phyloP scores from a whole-genome alignment of 2,113 vertebrate genomes.

The Litocranius walleri region DNA sequence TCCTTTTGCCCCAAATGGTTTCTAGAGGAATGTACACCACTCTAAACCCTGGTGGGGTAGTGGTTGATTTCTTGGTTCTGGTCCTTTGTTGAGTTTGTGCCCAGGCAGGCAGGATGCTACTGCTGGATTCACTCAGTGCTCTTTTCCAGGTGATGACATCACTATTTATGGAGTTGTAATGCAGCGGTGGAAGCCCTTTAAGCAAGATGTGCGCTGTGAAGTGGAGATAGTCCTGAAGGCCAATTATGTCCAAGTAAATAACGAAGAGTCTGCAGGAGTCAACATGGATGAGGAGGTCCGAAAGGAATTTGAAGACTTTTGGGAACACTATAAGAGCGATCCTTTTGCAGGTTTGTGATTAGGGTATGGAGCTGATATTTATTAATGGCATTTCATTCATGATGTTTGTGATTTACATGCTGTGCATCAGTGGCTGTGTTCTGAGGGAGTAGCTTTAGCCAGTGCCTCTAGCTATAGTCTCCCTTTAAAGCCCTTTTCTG shows the following conservation, averaged over 20 bases:
- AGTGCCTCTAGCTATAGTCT: neutral
- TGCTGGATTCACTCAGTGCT: neutral
- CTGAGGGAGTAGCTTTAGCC: neutral
- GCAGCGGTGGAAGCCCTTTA: slow-evolving; percentile 94
- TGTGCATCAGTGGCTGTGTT: neutral
- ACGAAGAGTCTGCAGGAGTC: slow-evolving; percentile 86
- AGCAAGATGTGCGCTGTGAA: slow-evolving; percentile 85
- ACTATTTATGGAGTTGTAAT: slow-evolving; percentile 94
- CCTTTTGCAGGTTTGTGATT: slow-evolving; percentile 88
- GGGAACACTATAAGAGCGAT: slow-evolving; percentile 84
- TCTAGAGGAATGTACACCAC: neutral
- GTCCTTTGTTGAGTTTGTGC: neutral
- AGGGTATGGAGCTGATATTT: neutral
- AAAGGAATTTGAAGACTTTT: slow-evolving; percentile 93
- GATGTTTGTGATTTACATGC: neutral
- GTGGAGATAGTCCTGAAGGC: slow-evolving; percentile 94
- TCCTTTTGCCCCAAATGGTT: neutral
- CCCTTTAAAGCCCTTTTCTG: neutral
- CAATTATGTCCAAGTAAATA: slow-evolving; percentile 94
- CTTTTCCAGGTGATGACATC: slow-evolving; percentile 90
- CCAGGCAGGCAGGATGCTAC: neutral
- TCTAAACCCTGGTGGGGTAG: neutral
- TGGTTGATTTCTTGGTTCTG: neutral
- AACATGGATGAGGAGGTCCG: slow-evolving; percentile 87
- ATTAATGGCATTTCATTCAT: neutral